These are phyloP conservation scores for Tylochromis polylepis DNA, from an alignment of 2,113 vertebrate species.

Conservation along the genomic window DNA sequence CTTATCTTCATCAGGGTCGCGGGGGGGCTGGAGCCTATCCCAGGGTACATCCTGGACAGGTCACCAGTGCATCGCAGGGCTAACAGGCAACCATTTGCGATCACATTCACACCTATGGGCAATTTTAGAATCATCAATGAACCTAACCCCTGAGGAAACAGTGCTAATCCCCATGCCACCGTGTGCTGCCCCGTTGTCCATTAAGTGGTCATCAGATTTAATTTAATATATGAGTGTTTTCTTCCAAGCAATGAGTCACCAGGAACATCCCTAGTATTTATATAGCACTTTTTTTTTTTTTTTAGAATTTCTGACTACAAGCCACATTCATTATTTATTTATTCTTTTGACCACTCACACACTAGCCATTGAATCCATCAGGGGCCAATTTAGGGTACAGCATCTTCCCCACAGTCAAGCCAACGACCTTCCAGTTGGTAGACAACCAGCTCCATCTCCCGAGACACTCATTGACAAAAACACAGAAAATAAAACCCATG, in stretches of 20 bases:
- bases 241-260: neutral
- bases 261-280: neutral
- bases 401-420: neutral
- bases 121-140: too few species aligned
- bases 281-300: neutral
- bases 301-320: neutral
- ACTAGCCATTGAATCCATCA: neutral
- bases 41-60: neutral
- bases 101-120: too few species aligned
- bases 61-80: neutral
- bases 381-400: neutral
- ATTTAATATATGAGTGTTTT: neutral
- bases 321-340: neutral
- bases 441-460: neutral
- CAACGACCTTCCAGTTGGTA: neutral
- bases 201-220: neutral
- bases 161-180: neutral
- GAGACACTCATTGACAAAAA: neutral
- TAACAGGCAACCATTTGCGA: neutral
- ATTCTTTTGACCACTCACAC: neutral
- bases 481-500: neutral
- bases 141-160: too few species aligned
- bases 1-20: neutral
- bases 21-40: neutral
- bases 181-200: neutral